Evolutionary conservation across 2,113 vertebrate genomes (phyloP).

Genomic region (Vidua chalybeata): DNA sequence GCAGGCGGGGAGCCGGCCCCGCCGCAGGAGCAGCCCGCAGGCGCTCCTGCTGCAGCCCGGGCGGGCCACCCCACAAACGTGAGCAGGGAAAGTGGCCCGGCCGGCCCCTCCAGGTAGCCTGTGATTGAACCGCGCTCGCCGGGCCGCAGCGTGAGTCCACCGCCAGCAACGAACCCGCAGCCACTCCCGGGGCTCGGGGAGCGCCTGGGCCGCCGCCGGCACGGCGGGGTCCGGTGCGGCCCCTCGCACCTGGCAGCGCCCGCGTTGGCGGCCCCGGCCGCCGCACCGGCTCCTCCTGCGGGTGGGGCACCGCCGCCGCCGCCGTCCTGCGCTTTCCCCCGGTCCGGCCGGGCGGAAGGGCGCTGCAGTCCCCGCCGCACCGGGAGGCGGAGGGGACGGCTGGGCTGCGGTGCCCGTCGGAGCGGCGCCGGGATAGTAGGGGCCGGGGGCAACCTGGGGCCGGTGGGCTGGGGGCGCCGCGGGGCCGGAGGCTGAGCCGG

Average conservation of each 20-base stretch:
- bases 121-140: fast-evolving
- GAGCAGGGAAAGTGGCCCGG: neutral
- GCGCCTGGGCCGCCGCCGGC: neutral
- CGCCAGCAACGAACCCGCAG: neutral
- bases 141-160: neutral
- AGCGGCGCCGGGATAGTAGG: neutral
- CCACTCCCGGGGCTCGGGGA: neutral
- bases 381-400: neutral
- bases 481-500: neutral
- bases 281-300: neutral
- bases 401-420: neutral
- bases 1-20: neutral
- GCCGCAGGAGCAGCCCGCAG: neutral
- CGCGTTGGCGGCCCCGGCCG: neutral
- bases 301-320: neutral
- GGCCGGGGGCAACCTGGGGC: neutral
- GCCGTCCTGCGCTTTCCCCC: neutral
- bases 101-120: neutral
- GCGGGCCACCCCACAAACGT: neutral
- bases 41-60: neutral
- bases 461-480: neutral
- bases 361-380: neutral
- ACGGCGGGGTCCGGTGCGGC: neutral
- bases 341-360: neutral
- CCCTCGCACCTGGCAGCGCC: neutral